Conservation (phyloP, 1,140 invertebrate species). For the Megalopta genalis region DNA sequence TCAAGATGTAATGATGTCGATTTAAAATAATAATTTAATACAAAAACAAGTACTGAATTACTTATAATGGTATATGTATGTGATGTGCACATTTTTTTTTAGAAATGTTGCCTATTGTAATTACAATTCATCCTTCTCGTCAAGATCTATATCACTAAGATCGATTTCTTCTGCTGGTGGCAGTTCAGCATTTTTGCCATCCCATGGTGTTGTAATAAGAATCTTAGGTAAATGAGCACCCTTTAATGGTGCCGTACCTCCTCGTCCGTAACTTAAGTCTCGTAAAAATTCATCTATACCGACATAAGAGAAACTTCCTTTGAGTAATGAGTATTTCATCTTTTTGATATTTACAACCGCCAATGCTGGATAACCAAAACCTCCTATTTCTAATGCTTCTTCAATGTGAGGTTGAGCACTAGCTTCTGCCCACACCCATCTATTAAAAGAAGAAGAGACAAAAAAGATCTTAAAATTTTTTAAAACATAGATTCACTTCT, state of each 20-base stretch:
- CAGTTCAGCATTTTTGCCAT: slow-evolving; percentile 96
- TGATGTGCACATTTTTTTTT: slow-evolving; percentile 31
- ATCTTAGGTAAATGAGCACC: slow-evolving; percentile 92
- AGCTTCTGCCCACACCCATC: slow-evolving; percentile 97
- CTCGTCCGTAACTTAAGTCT: slow-evolving; percentile 96
- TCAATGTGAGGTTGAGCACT: slow-evolving; percentile 91
- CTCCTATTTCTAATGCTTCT: slow-evolving; percentile 94
- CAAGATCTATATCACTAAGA: slow-evolving; percentile 93
- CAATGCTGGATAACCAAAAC: slow-evolving; percentile 95
- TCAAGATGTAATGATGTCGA: slow-evolving; percentile 17
- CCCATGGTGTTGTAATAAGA: slow-evolving; percentile 90
- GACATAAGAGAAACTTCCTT: slow-evolving; percentile 95
- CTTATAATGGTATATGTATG: slow-evolving; percentile 36
- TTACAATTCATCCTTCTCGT: slow-evolving; percentile 93
- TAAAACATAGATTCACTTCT: slow-evolving; percentile 26
- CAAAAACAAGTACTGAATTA: slow-evolving; percentile 37
- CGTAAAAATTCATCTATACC: slow-evolving; percentile 97
- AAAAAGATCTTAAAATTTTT: background rate
- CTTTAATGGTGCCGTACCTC: slow-evolving; percentile 93
- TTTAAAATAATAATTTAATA: slow-evolving; percentile 44
- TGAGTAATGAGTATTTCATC: slow-evolving; percentile 96
- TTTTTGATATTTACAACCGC: slow-evolving; percentile 98
- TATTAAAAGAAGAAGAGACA: slow-evolving; percentile 73
- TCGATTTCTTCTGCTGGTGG: slow-evolving; percentile 96
- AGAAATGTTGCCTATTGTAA: slow-evolving; percentile 33